Conservation (phyloP, 2,797 vertebrate species). For the Phataginus tricuspis region DNA sequence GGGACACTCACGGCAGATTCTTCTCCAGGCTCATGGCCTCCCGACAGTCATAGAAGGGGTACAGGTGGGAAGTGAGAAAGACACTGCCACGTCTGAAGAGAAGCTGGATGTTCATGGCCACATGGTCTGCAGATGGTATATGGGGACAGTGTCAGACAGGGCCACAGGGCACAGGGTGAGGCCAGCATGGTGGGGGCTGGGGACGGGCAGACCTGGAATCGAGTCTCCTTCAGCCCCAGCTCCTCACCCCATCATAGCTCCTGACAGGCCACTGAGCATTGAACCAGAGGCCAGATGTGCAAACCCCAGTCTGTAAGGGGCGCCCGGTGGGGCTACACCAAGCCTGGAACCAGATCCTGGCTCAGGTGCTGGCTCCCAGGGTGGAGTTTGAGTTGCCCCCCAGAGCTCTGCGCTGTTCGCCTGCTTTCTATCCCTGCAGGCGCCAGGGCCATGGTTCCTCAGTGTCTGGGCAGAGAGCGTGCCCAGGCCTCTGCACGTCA, state of each 20-base stretch:
- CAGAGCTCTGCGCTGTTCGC: not conserved
- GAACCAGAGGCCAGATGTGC: not conserved
- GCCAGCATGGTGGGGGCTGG: accelerated
- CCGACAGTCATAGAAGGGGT: constrained; percentile 96
- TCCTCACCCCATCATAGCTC: accelerated
- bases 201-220: not conserved
- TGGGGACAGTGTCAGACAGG: accelerated
- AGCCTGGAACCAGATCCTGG: not conserved
- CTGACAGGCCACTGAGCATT: not conserved
- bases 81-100: constrained; percentile 86
- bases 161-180: accelerated
- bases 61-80: constrained; percentile 91
- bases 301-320: not conserved
- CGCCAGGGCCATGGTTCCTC: not conserved
- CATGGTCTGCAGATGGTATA: constrained; percentile 89
- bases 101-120: constrained; percentile 89
- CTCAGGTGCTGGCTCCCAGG: not conserved
- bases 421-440: not conserved
- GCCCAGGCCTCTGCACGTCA: not conserved
- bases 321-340: accelerated
- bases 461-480: not conserved
- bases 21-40: constrained; percentile 92
- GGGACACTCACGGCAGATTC: constrained; percentile 95
- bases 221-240: not conserved
- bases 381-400: not conserved